Evolutionary conservation across 2,888 invertebrate genomes (phyloP), one percentile per base, ranked within the genome.

Genomic region (Stenodera caucasica): DNA sequence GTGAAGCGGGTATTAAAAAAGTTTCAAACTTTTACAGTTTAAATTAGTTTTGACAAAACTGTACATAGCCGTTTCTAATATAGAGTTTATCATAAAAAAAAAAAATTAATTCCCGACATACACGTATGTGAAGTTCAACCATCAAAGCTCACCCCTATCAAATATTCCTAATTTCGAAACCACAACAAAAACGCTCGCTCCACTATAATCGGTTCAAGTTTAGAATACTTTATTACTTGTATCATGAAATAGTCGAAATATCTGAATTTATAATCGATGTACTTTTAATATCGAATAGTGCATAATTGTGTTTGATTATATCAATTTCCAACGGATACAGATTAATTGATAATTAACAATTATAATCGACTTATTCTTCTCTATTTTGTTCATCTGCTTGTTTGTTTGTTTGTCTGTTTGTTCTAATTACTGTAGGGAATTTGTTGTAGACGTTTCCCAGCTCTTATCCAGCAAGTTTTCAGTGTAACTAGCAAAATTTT

Each of bases 371-470:
- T 21, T 12, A 21, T 21, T 23, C 18, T 6, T 40, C 50, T 30
- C 30, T 1, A 52, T 5, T 35, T 40, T 26, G 29, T 14, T 40
- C 15, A 29, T 15, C 6, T n/a, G 15, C 33, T 61, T 61, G 58
- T 35, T 54, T 37, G 26, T 26, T 37, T 29, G 15, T 15, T 2
- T 14, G 15, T 53, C 58, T 61, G 55, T 61, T 55, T 55, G 45
- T 49, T 55, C 37, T 61, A 61, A 61, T 61, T 61, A 61, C 40
- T 51, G 51, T 40, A 50, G 33, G 14, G 33, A 61, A 58, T 49
- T 49, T 61, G 50, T 54, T 18, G 56, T 32, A 35, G 57, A 26
- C 52, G 35, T 9, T 35, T 14, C 15, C 15, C 37, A 4, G 12
- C 21, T 23, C 21, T 3, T 21, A 45, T 45, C 45, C 21, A 45